A percentile compares a stretch with the other conserved stretches of the same genome.
phyloP scores from a whole-genome alignment of 2,888 invertebrate species.

The Philaethria dido region DNA sequence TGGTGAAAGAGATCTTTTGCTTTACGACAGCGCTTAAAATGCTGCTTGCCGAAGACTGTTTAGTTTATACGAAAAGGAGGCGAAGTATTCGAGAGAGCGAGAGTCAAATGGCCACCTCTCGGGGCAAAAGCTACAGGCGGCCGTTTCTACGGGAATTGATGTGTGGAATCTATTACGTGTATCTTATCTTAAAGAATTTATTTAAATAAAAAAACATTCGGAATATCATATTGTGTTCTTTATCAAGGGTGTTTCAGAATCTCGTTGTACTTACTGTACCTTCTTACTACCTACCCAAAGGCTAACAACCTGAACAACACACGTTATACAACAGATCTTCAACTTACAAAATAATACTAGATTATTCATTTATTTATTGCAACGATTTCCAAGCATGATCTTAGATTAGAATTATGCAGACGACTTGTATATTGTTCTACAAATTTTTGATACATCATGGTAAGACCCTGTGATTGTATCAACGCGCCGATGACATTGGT shows the following conservation, averaged over 20 bases:
- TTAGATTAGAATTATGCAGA: constrained; percentile 25
- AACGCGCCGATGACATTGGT: constrained; percentile 33
- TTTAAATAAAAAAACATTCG: neutral
- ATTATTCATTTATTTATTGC: constrained; percentile 6
- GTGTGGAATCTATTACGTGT: constrained; percentile 58
- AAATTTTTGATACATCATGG: constrained; percentile 37
- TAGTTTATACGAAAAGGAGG: constrained; percentile 75
- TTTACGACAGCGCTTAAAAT: constrained; percentile 79
- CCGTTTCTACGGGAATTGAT: constrained; percentile 72
- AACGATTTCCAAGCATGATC: constrained; percentile 24
- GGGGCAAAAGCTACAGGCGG: constrained; percentile 68
- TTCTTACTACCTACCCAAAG: too few relatives aligned
- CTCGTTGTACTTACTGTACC: neutral
- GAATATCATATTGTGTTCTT: neutral
- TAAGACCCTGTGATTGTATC: constrained; percentile 29
- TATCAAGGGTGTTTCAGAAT: neutral
- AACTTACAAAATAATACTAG: neutral
- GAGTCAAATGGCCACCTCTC: constrained; percentile 78
- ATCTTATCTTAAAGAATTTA: neutral
- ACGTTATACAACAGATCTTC: neutral
- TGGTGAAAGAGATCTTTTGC: constrained; percentile 56
- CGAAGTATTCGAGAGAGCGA: constrained; percentile 68
- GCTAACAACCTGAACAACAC: too few relatives aligned
- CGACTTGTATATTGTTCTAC: constrained; percentile 7
- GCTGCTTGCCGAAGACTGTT: constrained; percentile 73